Percentiles rank a stretch among this genome's conserved stretches.
Evolutionary conservation across 2,797 vertebrate genomes (phyloP).

Genomic region (Eutrigla gurnardus): DNA sequence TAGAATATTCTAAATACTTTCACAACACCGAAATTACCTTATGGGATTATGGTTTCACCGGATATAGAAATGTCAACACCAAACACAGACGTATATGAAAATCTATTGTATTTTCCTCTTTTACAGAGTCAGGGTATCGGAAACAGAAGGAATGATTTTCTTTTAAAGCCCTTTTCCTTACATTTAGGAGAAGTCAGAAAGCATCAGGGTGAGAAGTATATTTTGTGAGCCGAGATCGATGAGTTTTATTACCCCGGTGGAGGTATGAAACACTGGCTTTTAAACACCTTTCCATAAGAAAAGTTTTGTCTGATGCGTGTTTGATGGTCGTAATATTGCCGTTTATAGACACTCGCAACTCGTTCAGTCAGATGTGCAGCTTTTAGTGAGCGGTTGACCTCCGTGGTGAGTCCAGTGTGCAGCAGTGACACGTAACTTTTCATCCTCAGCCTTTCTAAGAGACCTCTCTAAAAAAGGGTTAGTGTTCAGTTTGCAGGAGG

Average conservation of each 20-base stretch:
- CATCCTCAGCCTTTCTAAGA: conserved; percentile 26
- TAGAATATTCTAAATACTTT: too few relatives aligned
- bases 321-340: background rate
- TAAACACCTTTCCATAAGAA: conserved; percentile 10
- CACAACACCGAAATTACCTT: background rate
- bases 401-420: conserved; percentile 22
- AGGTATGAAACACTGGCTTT: conserved; percentile 18
- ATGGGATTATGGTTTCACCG: background rate
- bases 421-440: conserved; percentile 3
- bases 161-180: background rate
- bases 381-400: conserved; percentile 41
- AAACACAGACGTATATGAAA: too few relatives aligned
- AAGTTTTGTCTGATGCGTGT: background rate
- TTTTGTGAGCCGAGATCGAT: background rate
- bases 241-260: background rate
- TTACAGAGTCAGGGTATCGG: background rate
- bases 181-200: background rate
- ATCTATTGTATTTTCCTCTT: background rate
- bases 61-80: background rate
- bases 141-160: background rate
- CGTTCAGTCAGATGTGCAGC: background rate
- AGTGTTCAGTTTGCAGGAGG: conserved; percentile 16
- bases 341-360: conserved; percentile 4
- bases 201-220: background rate
- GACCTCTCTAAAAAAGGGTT: conserved; percentile 3